phyloP scores from a whole-genome alignment of 2,888 invertebrate species.

The Pristionchus mayeri region DNA sequence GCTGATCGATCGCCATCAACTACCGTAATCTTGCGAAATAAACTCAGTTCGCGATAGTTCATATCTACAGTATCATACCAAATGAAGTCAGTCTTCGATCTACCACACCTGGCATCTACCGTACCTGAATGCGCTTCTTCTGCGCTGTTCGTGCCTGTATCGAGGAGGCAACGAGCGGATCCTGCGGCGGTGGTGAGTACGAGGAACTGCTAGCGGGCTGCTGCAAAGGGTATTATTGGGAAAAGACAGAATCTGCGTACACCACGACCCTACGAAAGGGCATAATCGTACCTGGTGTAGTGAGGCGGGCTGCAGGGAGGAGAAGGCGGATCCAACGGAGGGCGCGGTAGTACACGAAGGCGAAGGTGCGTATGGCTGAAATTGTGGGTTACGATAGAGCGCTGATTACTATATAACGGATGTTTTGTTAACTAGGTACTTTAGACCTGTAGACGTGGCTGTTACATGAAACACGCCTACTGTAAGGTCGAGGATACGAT shows the following conservation, averaged over 20 bases:
- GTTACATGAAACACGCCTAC: too few relatives aligned
- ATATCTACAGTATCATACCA: background rate
- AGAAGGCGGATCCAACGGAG: conserved; percentile 22
- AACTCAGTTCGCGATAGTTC: background rate
- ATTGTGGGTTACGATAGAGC: background rate
- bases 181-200: conserved; percentile 66
- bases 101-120: background rate
- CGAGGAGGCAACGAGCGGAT: conserved; percentile 56
- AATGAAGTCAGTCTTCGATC: conserved; percentile 9
- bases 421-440: background rate
- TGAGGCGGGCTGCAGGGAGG: background rate
- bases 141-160: conserved; percentile 34
- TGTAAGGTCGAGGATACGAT: too few relatives aligned
- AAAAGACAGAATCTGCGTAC: background rate
- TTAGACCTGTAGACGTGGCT: background rate
- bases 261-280: background rate
- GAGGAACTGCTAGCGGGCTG: conserved; percentile 36
- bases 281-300: background rate
- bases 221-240: background rate
- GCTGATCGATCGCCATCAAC: conserved; percentile 33
- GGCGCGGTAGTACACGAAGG: background rate
- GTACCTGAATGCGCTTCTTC: conserved; percentile 64
- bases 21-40: background rate
- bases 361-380: conserved; percentile 34
- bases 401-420: too few relatives aligned